phyloP scores from a whole-genome alignment of 2,797 vertebrate genomes.

The Micromesistius poutassou region DNA sequence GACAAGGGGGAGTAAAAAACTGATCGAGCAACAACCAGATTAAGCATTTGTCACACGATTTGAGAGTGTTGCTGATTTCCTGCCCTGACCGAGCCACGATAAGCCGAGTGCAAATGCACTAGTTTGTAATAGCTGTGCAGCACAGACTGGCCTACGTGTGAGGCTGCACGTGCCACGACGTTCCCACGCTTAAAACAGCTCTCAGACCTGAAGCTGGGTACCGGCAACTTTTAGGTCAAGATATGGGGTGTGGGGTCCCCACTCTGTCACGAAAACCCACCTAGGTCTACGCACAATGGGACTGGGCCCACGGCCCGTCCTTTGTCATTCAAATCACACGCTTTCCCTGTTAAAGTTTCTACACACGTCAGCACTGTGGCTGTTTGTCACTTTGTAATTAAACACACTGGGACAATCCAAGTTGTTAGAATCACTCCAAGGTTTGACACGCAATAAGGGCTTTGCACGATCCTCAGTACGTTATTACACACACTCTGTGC shows the following conservation, averaged over 20 bases:
- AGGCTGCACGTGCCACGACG: neutral
- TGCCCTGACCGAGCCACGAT: conserved; percentile 52
- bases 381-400: too few relatives aligned
- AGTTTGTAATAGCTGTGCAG: conserved; percentile 58
- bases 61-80: conserved; percentile 46
- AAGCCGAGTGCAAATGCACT: conserved; percentile 31
- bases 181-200: neutral
- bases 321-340: too few relatives aligned
- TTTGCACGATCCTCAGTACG: too few relatives aligned
- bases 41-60: conserved; percentile 21
- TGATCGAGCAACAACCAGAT: conserved; percentile 4
- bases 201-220: neutral
- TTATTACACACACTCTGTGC: neutral
- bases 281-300: too few relatives aligned
- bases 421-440: too few relatives aligned
- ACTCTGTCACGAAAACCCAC: neutral
- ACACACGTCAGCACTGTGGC: too few relatives aligned
- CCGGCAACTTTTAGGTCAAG: neutral
- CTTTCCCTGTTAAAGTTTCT: too few relatives aligned
- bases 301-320: too few relatives aligned
- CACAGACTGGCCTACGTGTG: conserved; percentile 44
- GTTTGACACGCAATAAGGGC: too few relatives aligned
- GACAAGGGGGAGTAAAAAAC: neutral
- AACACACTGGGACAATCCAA: too few relatives aligned
- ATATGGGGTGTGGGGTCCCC: neutral